Base-by-base conservation (phyloP, 2,888 invertebrate genomes). In the Coelogynopora nodosa region DNA sequence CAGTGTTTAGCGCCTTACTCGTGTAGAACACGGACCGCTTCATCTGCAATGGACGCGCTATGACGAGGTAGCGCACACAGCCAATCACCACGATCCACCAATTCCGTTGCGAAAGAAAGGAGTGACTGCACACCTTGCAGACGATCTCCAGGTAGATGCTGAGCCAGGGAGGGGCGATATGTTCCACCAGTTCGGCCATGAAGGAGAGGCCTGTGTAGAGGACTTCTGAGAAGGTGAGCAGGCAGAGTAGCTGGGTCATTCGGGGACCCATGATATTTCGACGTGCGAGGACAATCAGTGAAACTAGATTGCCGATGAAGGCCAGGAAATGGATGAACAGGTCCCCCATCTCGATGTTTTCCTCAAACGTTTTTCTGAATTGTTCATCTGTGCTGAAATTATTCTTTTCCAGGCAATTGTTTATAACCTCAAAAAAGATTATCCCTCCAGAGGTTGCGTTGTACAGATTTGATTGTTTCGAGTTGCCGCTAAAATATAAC, bases 41-140 rank as follows among this genome's bases (percentile, higher is more conserved):
- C 31, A 67, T 83, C 28, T 28, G 29, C 5, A 83, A 23, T 5
- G 84, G 84, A 10, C 23, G n/a, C 5, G 23, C n/a, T 10, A 83
- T 80, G 67, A 80, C 84, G 5, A 83, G 31, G 28, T 30, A 83
- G 10, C 84, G n/a, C 10, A 28, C 30, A 80, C 84, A 83, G 5
- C 84, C 30, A 80, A 83, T 83, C 26, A 83, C 84, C 10, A 28
- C 84, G 18, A 83, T 80, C 84, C 84, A 83, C 84, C 84, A 83
- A 83, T 83, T 83, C n/a, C 84, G 29, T 67, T 26, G 31, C 10
- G 84, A 83, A 10, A 83, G 23, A 23, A 83, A 83, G 5, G 84
- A 18, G 84, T 83, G 84, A 10, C 84, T 28, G 31, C 29, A n/a
- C n/a, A 83, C 81, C 29, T 80, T 80, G 23, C 81, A 80, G 29